Evolutionary conservation across 2,888 invertebrate species (phyloP).

Genomic region (Sisyra nigra): DNA sequence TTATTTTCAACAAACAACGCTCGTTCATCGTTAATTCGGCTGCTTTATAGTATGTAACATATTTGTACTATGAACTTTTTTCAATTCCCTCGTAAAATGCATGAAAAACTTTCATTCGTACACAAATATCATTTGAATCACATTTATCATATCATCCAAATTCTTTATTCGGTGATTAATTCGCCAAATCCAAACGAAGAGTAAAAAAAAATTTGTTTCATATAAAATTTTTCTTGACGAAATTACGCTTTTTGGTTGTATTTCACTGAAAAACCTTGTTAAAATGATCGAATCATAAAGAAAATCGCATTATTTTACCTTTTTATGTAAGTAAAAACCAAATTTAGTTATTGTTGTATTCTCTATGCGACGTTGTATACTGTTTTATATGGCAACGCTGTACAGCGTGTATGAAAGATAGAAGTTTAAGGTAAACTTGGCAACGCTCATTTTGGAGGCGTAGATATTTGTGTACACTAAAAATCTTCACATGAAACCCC

Average conservation of each 20-base stretch:
- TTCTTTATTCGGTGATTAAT: not conserved
- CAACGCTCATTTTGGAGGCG: slow-evolving; percentile 9
- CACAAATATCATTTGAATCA: not conserved
- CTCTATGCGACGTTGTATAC: slow-evolving; percentile 26
- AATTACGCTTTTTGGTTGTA: too few species aligned
- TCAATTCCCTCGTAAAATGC: not conserved
- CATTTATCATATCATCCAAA: not conserved
- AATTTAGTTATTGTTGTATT: slow-evolving; percentile 28
- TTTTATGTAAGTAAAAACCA: slow-evolving; percentile 14
- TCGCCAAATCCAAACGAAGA: not conserved
- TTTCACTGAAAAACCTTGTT: too few species aligned
- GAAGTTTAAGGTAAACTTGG: slow-evolving; percentile 7
- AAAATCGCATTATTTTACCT: too few species aligned
- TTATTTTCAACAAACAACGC: slow-evolving; percentile 1
- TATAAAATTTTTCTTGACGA: not conserved
- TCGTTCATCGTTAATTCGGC: slow-evolving; percentile 13
- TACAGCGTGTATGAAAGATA: slow-evolving; percentile 25
- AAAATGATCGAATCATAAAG: too few species aligned
- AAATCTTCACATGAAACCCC: too few species aligned
- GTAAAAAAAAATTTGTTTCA: not conserved
- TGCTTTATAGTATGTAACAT: slow-evolving; percentile 28
- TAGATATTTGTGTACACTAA: slow-evolving; percentile 4
- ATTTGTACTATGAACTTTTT: slow-evolving; percentile 16
- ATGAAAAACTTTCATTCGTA: too few species aligned
- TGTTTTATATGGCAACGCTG: slow-evolving; percentile 26